Base-by-base conservation (phyloP, 2,113 vertebrate genomes). In the Fulica atra region DNA sequence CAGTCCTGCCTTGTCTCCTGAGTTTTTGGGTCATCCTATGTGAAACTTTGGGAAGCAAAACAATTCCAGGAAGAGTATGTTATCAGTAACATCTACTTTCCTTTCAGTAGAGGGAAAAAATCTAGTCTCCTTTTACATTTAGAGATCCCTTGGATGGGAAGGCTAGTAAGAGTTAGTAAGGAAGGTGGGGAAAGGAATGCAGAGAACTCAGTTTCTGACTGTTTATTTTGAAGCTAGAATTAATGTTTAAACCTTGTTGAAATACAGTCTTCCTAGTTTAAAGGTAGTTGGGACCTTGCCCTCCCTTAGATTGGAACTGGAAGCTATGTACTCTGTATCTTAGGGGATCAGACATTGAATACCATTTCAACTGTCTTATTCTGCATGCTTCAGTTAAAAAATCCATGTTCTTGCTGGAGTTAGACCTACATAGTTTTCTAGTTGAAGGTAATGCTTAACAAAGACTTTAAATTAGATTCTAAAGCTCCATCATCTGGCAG, bases 231-330 rank as follows among this genome's bases (percentile, higher is more conserved):
- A 72, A 61, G 17, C 14, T 44, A 57, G 19, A 61, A 65, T 95
- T 95, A 94, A 79, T 97, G 64, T 79, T 91, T 89, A 88, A 96
- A 53, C 90, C 19, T 78, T 0, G 13, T 23, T 86, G 42, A 85
- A 74, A 48, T 71, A 36, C 1, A 72, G 31, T 84, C 15, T 56
- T 31, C 13, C 11, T 44, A 19, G 38, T 86, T 83, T 68, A 64
- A 78, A 90, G 26, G 26, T 78, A 50, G 16, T 6, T 59, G 28
- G 35, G 77, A 64, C 69, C 42, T 91, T 86, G 56, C 20, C 57
- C 63, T 74, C 15, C 24, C 46, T 72, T 64, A 6, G 2, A 46
- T 2, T 73, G 69, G 17, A 90, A 20, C 31, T 61, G 36, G n/a
- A 86, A 77, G 16, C 24, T 70, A 50, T 4, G 3, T 25, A 33